phyloP scores from a whole-genome alignment of 1,140 invertebrate genomes.

The Parasteatoda tepidariorum region DNA sequence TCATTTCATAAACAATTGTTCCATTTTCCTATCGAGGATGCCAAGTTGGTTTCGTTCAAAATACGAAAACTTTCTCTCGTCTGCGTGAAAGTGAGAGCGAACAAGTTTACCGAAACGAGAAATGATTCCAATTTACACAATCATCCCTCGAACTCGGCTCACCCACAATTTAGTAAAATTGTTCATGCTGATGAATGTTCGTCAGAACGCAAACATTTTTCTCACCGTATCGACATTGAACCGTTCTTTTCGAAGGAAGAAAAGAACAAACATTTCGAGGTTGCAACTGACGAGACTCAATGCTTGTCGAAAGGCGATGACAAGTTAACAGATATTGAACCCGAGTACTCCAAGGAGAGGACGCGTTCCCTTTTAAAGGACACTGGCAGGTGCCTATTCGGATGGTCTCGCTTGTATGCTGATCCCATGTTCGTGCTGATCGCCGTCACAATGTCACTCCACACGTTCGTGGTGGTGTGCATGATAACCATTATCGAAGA shows the following conservation, averaged over 20 bases:
- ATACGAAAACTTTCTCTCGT: too few species aligned
- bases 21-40: too few species aligned
- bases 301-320: neutral
- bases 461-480: conserved; percentile 34
- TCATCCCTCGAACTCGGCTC: too few species aligned
- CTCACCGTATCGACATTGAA: too few species aligned
- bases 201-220: too few species aligned
- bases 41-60: too few species aligned
- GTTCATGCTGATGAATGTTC: too few species aligned
- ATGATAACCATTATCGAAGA: conserved; percentile 56
- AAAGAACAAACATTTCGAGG: neutral
- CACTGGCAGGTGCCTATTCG: conserved; percentile 23
- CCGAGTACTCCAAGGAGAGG: neutral
- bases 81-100: too few species aligned
- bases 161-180: too few species aligned
- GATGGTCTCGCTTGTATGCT: conserved; percentile 19
- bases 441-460: conserved; percentile 33
- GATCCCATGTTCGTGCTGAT: conserved; percentile 44
- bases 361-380: neutral
- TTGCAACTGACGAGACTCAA: neutral
- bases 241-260: neutral
- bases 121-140: too few species aligned
- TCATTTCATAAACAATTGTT: too few species aligned
- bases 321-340: neutral
- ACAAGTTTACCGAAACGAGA: too few species aligned